Percentiles rank a stretch among this genome's conserved stretches.
phyloP scores from a whole-genome alignment of 2,888 invertebrate species.

The Ectemnius lituratus region DNA sequence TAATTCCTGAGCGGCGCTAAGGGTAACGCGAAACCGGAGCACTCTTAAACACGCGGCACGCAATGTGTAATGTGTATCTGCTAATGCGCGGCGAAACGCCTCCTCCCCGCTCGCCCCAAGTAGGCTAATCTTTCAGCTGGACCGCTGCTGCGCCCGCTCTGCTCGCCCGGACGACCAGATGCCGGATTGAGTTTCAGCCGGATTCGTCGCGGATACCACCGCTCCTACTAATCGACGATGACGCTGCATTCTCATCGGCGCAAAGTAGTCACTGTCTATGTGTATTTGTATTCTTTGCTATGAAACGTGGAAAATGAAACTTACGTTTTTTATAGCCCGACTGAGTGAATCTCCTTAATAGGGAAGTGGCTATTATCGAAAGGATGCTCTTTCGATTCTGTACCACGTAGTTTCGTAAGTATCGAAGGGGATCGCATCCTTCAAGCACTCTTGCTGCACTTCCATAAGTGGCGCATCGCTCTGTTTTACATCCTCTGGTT shows the following conservation, averaged over 20 bases:
- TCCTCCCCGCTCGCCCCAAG: not conserved
- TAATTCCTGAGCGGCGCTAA: constrained; percentile 50
- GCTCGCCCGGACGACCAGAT: constrained; percentile 20
- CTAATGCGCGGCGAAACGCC: constrained; percentile 11
- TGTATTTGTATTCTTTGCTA: too few species aligned
- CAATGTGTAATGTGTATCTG: constrained; percentile 16
- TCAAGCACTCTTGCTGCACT: constrained; percentile 58
- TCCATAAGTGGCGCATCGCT: constrained; percentile 52
- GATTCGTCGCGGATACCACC: constrained; percentile 7
- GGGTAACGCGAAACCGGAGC: constrained; percentile 50
- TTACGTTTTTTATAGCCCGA: too few species aligned
- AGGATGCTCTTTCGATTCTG: not conserved
- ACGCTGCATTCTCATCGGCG: constrained; percentile 5
- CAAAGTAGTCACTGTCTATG: not conserved
- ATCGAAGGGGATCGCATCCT: constrained; percentile 25
- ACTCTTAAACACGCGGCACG: constrained; percentile 6
- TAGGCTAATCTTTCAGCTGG: constrained; percentile 46
- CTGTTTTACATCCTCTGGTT: constrained; percentile 55
- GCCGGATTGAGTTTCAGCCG: constrained; percentile 41
- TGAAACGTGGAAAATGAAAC: too few species aligned
- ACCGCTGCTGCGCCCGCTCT: constrained; percentile 21
- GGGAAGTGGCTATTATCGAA: not conserved
- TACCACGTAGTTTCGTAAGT: not conserved
- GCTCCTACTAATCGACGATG: constrained; percentile 16
- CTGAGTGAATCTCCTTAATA: not conserved